Evolutionary conservation across 35 echinoderm and acorn worm genomes (phyloP).

Genomic region (Hemicentrotus pulcherrimus): DNA sequence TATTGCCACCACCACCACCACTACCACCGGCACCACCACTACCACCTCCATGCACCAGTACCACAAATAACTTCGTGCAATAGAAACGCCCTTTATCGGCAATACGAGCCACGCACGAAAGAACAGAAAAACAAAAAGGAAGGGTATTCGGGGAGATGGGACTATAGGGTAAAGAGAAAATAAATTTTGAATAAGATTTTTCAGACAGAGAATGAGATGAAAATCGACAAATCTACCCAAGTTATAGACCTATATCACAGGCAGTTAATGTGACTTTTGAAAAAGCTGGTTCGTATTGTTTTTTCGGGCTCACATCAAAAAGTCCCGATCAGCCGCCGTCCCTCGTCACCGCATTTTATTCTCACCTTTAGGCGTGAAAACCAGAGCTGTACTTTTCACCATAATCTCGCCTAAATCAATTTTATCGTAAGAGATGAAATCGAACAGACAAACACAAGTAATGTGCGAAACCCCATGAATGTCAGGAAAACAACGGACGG

Average conservation of each 20-base stretch:
- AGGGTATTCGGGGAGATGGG: no score
- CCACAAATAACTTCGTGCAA: no score
- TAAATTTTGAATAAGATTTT: not conserved
- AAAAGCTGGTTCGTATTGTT: not conserved
- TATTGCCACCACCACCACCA: no score
- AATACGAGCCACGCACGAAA: no score
- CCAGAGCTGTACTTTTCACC: not conserved
- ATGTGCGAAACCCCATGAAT: slow-evolving; percentile 25
- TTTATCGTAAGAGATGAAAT: slow-evolving; percentile 3
- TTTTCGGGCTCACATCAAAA: not conserved
- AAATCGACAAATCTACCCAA: not conserved
- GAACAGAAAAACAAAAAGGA: no score
- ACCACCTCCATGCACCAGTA: no score
- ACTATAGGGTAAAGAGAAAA: not conserved
- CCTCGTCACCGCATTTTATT: slow-evolving; percentile 27
- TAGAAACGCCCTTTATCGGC: no score
- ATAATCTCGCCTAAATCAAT: slow-evolving; percentile 21
- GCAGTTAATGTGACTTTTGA: not conserved
- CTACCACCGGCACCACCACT: no score
- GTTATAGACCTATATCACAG: not conserved
- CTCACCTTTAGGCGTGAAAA: slow-evolving; percentile 26
- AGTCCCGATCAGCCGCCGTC: not conserved
- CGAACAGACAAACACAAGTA: not conserved
- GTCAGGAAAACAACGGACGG: not conserved
- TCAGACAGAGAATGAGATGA: not conserved